Percentiles rank a stretch among this genome's conserved stretches.
These are phyloP conservation scores for Kradibia gibbosae DNA, from an alignment of 1,140 invertebrate genomes.

Conservation along the genomic window DNA sequence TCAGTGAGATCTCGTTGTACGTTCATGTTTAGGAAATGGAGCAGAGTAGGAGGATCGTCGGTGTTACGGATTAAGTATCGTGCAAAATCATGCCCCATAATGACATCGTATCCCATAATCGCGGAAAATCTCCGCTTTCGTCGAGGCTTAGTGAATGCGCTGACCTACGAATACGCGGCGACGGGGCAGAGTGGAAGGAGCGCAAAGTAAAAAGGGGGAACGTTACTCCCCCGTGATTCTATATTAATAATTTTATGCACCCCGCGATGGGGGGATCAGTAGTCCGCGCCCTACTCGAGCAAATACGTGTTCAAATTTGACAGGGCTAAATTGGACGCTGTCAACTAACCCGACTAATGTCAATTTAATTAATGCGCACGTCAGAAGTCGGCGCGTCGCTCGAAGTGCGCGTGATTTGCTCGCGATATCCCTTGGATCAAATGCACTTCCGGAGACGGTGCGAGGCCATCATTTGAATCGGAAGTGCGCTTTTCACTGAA, in stretches of 20 bases:
- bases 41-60: not conserved
- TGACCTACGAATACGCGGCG: not conserved
- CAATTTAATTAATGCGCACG: conserved; percentile 67
- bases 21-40: no score
- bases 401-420: no score
- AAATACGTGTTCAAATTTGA: conserved; percentile 64
- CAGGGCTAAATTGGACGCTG: conserved; percentile 57
- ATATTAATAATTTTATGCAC: conserved; percentile 71
- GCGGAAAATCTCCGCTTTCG: conserved; percentile 57
- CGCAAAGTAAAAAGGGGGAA: not conserved
- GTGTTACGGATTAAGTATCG: conserved; percentile 17
- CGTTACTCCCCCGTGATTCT: not conserved
- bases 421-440: no score
- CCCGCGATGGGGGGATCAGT: conserved; percentile 48
- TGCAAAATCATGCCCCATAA: not conserved
- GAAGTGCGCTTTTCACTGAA: not conserved
- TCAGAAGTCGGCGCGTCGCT: not conserved
- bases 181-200: not conserved
- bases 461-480: not conserved
- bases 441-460: no score
- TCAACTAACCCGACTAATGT: conserved; percentile 69
- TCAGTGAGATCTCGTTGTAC: not conserved
- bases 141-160: not conserved
- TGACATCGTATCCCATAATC: conserved; percentile 42
- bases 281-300: conserved; percentile 46